Conservation (phyloP, 2,888 invertebrate species). For the Suillia variegata region DNA sequence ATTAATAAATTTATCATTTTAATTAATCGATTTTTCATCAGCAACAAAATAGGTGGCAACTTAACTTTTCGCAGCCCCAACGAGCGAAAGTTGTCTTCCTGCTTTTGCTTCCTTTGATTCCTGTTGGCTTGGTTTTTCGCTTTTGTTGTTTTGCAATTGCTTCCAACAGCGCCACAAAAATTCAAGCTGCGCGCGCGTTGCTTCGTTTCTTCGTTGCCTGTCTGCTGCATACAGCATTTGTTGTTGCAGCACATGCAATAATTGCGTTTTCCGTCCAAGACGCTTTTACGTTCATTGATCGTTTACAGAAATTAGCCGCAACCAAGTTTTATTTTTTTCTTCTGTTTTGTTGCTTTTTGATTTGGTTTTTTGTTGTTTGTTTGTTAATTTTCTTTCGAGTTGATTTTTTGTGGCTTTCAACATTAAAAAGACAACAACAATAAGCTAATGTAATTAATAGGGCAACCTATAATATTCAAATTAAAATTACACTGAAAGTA, state of each 20-base stretch:
- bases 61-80: slow-evolving; percentile 25
- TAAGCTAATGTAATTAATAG: background rate
- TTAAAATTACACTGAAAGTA: no score
- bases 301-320: slow-evolving; percentile 2
- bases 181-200: slow-evolving; percentile 6
- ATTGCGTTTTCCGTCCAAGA: background rate
- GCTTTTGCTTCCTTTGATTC: slow-evolving; percentile 37
- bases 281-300: background rate
- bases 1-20: no score
- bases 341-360: background rate
- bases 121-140: slow-evolving; percentile 27
- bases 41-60: no score
- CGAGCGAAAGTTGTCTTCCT: slow-evolving; percentile 55
- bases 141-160: slow-evolving; percentile 16
- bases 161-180: slow-evolving; percentile 9
- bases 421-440: background rate
- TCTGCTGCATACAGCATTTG: background rate
- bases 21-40: background rate
- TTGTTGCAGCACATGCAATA: background rate
- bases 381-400: no score
- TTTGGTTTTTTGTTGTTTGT: background rate
- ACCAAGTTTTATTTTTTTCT: background rate
- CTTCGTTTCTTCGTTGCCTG: background rate
- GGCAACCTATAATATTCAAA: no score
- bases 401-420: no score